Percentiles rank a stretch among this genome's conserved stretches.
These are phyloP conservation scores for Brachionus rotundiformis DNA, from an alignment of 1,140 invertebrate species.

Conservation along the genomic window DNA sequence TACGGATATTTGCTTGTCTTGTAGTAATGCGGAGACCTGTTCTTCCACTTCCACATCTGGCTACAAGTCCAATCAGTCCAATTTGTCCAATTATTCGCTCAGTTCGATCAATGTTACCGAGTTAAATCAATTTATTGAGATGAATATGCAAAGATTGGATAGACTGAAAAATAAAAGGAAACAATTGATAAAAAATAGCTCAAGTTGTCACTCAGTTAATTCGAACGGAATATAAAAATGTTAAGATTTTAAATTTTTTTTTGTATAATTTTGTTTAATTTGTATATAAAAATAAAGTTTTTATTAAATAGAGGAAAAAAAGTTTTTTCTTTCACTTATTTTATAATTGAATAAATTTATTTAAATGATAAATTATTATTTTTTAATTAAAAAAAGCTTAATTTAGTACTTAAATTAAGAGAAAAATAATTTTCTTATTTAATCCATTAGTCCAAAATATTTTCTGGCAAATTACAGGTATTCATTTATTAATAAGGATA, in stretches of 20 bases:
- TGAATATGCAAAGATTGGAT: conserved; percentile 26
- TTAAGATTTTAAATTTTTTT: not conserved
- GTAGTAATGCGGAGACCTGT: not conserved
- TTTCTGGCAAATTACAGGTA: too few species aligned
- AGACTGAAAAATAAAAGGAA: not conserved
- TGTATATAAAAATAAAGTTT: conserved; percentile 6
- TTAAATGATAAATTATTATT: too few species aligned
- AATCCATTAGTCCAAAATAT: too few species aligned
- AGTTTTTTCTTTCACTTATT: not conserved
- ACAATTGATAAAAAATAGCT: conserved; percentile 17
- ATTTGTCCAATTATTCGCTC: not conserved
- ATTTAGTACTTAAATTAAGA: too few species aligned
- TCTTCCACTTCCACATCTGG: conserved; percentile 31
- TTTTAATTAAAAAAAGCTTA: too few species aligned
- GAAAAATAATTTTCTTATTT: too few species aligned
- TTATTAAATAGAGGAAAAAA: not conserved
- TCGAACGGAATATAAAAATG: conserved; percentile 28
- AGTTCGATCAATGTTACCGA: not conserved
- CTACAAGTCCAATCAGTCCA: conserved; percentile 35
- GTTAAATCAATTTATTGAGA: conserved; percentile 39
- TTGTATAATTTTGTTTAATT: conserved; percentile 23
- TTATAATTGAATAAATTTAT: not conserved
- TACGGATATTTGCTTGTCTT: not conserved
- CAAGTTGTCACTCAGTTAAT: conserved; percentile 16
- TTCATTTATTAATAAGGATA: too few species aligned